Percentiles rank a stretch among this genome's conserved stretches.
Conservation (phyloP, 1,140 invertebrate species). For the Helicorthomorpha holstii region DNA sequence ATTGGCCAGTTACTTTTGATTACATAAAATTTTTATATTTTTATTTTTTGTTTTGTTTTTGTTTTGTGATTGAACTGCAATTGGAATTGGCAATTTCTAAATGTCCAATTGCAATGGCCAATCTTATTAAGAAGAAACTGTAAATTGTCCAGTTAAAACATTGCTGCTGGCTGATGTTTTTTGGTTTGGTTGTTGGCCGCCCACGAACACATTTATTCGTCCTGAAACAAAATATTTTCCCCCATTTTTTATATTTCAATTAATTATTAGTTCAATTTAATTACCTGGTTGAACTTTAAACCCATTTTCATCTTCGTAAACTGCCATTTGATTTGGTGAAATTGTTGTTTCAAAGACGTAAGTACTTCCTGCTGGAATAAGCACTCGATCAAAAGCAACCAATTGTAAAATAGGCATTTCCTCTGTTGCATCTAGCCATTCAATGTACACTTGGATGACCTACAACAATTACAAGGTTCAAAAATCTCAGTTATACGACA, state of each 20-base stretch:
- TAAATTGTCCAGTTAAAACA: too few relatives aligned
- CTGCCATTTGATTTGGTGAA: constrained; percentile 15
- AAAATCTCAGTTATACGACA: background rate
- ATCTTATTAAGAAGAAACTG: too few relatives aligned
- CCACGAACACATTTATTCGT: constrained; percentile 18
- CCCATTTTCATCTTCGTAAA: constrained; percentile 18
- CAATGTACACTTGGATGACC: constrained; percentile 22
- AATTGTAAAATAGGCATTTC: constrained; percentile 21
- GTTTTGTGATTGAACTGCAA: too few relatives aligned
- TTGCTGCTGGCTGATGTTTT: constrained; percentile 9
- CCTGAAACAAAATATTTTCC: constrained; percentile 14
- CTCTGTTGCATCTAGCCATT: constrained; percentile 16
- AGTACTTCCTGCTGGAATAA: constrained; percentile 4
- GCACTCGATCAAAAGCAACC: constrained; percentile 16
- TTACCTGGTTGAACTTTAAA: constrained; percentile 17
- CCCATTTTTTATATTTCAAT: background rate
- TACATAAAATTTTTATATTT: too few relatives aligned
- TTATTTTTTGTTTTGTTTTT: too few relatives aligned
- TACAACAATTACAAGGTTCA: constrained; percentile 6
- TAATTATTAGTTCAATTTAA: background rate
- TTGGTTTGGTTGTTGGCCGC: constrained; percentile 24
- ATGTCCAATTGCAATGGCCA: too few relatives aligned
- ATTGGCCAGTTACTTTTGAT: too few relatives aligned
- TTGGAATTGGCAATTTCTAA: too few relatives aligned
- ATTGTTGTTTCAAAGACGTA: constrained; percentile 11